phyloP scores from a whole-genome alignment of 2,113 vertebrate genomes.

The Notiomystis cincta region DNA sequence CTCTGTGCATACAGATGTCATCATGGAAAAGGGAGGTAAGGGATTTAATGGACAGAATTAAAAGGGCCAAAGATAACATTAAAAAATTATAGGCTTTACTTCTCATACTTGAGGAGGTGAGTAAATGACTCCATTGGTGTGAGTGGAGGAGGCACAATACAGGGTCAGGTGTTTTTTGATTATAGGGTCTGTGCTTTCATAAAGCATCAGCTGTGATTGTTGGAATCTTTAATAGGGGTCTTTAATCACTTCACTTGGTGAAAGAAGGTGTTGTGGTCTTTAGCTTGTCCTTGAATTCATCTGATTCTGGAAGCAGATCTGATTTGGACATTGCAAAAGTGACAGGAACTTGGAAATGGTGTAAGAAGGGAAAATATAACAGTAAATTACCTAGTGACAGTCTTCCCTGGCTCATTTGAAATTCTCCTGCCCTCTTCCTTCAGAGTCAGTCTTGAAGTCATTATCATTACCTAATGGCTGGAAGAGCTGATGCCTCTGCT shows the following conservation, averaged over 20 bases:
- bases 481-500: neutral
- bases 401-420: neutral
- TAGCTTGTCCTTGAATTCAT: neutral
- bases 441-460: neutral
- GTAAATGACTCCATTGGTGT: neutral
- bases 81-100: neutral
- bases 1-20: neutral
- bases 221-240: neutral
- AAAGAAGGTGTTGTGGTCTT: neutral
- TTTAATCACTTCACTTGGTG: neutral
- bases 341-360: neutral
- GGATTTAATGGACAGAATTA: neutral
- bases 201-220: neutral
- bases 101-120: neutral
- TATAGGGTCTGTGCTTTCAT: neutral
- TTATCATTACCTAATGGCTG: neutral
- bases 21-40: neutral
- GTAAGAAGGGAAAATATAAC: neutral
- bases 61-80: neutral
- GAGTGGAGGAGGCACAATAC: neutral
- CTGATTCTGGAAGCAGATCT: neutral
- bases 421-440: neutral
- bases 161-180: neutral
- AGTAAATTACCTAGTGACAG: neutral
- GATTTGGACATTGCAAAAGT: neutral